Base-by-base conservation (phyloP, 2,888 invertebrate genomes). In the Tinea pellionella region DNA sequence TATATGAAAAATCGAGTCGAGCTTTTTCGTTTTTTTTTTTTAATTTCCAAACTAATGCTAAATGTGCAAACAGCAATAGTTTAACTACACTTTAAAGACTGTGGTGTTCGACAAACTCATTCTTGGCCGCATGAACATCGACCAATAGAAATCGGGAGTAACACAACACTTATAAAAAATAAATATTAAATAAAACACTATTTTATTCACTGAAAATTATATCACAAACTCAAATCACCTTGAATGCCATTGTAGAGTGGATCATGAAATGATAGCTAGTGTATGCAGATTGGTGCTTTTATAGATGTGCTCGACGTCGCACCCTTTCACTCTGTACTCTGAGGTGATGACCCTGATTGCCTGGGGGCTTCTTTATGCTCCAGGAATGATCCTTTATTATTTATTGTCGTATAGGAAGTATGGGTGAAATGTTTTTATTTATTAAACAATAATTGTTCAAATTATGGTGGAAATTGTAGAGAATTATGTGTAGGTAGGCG, bases 171-270 rank as follows among this genome's bases (percentile, higher is more conserved):
- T n/a, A 24, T 24, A 6, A 24, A 24, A 24, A 24, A 24, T 24
- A 24, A 24, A 24, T 24, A 60, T 41, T 24, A 43, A 51, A 29
- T 24, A 43, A 51, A 29, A 29, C 15, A 37, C 9, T 15, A 30
- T 9, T 12, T 42, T 6, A 42, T 2, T 47, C 47, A 47, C 15
- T 47, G n/a, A 47, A 8, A 8, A 47, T 9, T 47, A 47, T 47
- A 47, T 16, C 8, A 47, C 15, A 13, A 47, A 15, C 47, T 2
- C 47, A 47, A 47, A 13, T 30, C 83, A 86, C 86, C 86, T 86
- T 85, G 75, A 81, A 83, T 74, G 83, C 83, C 86, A 86, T 86
- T 76, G 74, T 80, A 74, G 67, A 68, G 69, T 72, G 73, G 75
- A 72, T 74, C 68, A 72, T 74, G 71, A 74, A 82, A 81, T 85